phyloP scores from a whole-genome alignment of 35 echinoderm and acorn worm species.

The Heliocidaris erythrogramma region DNA sequence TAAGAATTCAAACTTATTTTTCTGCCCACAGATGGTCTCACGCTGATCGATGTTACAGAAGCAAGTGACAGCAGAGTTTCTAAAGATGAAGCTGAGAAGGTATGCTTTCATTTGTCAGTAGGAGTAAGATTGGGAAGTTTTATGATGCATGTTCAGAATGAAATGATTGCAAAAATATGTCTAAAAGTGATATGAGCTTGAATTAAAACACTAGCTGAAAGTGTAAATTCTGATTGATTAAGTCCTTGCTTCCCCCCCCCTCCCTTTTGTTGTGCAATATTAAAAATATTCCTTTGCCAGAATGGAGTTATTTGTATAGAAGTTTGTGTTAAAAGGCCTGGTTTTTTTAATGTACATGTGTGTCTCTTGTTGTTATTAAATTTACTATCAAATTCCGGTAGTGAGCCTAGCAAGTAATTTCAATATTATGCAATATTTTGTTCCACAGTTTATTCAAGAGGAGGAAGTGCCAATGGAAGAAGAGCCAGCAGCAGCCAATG shows the following conservation, averaged over 20 bases:
- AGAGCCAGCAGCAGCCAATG: slow-evolving; percentile 31
- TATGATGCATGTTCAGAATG: no score
- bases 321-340: no score
- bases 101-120: not conserved
- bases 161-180: no score
- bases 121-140: not conserved
- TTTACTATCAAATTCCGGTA: not conserved
- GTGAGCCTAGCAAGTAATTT: not conserved
- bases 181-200: no score
- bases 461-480: slow-evolving; percentile 54
- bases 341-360: not conserved
- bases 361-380: not conserved
- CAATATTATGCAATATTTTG: not conserved
- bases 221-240: no score
- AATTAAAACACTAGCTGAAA: no score
- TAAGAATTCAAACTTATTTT: not conserved
- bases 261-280: no score
- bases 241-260: no score
- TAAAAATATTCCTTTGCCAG: no score
- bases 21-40: slow-evolving; percentile 32
- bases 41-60: slow-evolving; percentile 45
- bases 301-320: no score
- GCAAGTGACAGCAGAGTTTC: slow-evolving; percentile 53
- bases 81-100: slow-evolving; percentile 60
- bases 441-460: slow-evolving; percentile 41